Evolutionary conservation across 2,113 vertebrate genomes (phyloP), one percentile per base, ranked within the genome.

Genomic region (Perca flavescens): DNA sequence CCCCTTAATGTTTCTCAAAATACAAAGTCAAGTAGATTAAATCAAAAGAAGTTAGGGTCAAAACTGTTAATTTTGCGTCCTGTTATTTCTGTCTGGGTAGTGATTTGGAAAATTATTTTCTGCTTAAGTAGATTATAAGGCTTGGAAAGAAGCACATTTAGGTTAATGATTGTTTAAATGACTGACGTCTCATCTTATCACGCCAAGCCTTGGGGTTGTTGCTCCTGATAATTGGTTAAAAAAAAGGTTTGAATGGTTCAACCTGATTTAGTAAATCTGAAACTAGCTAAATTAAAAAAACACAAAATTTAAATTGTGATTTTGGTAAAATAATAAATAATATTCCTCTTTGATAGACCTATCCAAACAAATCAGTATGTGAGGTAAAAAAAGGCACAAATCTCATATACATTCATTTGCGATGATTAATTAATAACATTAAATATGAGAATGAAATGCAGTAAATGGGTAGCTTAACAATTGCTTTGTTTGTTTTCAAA

Each of bases 401-500:
- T 43, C 9, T 15, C 19, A 15, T 47, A 7, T 5, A 19, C 8
- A 66, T 66, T 46, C 15, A 64, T 47, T 47, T 46, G 17, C 40
- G 0, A 43, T 43, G 40, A 63, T 53, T 43, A 43, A 34, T 0
- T 14, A 6, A 31, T 69, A 25, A 60, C 12, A 28, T 67, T 43
- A 36, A 70, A 17, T 47, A 50, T 12, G 8, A 7, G 1, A 65
- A 43, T 28, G 10, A 47, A 47, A 65, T 71, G 6, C 7, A 40
- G 6, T 58, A 57, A 74, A 65, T 14, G 3, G 6, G 11, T 49
- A 43, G 21, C 46, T 49, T 40, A 49, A 64, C 7, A 53, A 9
- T 1, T 0, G 56, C 66, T 68, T 74, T 56, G 22, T 1, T n/a
- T 36, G 14, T 57, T 69, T 80, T 70, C n/a, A 74, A 80, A 77